These are phyloP conservation scores for Harlomillsia oculata DNA, from an alignment of 1,140 invertebrate species.

Conservation along the genomic window DNA sequence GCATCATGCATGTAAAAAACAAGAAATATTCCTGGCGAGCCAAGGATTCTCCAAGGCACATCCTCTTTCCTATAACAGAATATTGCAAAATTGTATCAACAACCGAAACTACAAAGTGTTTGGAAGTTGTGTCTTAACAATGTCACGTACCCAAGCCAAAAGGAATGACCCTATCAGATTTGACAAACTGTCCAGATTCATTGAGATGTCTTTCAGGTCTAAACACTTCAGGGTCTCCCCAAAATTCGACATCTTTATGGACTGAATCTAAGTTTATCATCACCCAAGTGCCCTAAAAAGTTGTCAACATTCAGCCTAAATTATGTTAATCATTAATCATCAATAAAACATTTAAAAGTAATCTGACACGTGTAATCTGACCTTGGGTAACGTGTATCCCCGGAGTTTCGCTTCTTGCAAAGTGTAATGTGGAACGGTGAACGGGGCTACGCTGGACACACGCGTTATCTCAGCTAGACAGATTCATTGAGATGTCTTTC, in stretches of 20 bases:
- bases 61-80: conserved; percentile 11
- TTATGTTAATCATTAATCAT: neutral
- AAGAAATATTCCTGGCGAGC: neutral
- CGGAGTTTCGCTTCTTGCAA: conserved; percentile 46
- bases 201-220: conserved; percentile 65
- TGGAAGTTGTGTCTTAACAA: no score
- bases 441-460: conserved; percentile 22
- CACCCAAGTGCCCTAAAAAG: conserved; percentile 64
- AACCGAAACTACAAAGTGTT: no score
- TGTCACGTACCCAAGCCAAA: conserved; percentile 56
- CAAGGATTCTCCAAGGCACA: conserved; percentile 7
- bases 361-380: neutral
- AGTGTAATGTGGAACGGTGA: conserved; percentile 49
- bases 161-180: conserved; percentile 60
- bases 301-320: neutral
- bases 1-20: conserved; percentile 6
- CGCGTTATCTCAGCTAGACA: conserved; percentile 52
- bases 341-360: neutral
- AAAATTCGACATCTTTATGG: conserved; percentile 59
- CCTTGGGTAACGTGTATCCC: conserved; percentile 55
- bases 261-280: conserved; percentile 67
- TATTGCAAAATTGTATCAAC: no score
- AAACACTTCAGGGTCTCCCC: conserved; percentile 59
- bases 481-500: conserved; percentile 59
- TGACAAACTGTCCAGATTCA: conserved; percentile 48